Evolutionary conservation across 2,888 invertebrate species (phyloP).

Genomic region (Agrypnus murinus): DNA sequence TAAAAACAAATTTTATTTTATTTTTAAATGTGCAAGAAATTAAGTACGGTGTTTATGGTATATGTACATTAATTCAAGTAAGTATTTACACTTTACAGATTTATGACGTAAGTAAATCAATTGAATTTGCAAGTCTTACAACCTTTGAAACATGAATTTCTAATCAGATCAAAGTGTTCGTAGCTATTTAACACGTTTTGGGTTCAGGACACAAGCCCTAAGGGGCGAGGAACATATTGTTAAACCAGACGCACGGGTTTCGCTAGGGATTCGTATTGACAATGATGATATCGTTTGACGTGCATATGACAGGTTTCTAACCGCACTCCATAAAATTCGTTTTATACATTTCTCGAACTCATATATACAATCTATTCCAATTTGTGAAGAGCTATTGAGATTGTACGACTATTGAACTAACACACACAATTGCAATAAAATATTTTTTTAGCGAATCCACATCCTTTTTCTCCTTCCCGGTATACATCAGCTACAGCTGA

Average conservation of each 20-base stretch:
- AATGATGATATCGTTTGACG: slow-evolving; percentile 48
- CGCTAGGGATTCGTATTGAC: slow-evolving; percentile 43
- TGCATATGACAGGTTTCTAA: slow-evolving; percentile 49
- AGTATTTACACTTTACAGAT: too few relatives aligned
- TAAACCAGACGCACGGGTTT: slow-evolving; percentile 23
- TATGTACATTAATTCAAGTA: too few relatives aligned
- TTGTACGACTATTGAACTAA: slow-evolving; percentile 33
- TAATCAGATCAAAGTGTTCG: slow-evolving; percentile 16
- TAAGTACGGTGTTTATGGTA: too few relatives aligned
- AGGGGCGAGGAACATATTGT: slow-evolving; percentile 31
- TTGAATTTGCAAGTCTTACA: background rate
- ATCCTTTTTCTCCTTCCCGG: too few relatives aligned
- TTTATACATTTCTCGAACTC: slow-evolving; percentile 45
- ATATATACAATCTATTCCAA: slow-evolving; percentile 41
- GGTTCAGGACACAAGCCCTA: slow-evolving; percentile 7
- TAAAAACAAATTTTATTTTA: too few relatives aligned
- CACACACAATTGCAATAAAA: slow-evolving; percentile 37
- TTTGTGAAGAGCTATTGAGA: slow-evolving; percentile 44
- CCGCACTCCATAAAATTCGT: slow-evolving; percentile 41
- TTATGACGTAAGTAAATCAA: too few relatives aligned
- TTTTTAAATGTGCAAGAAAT: too few relatives aligned
- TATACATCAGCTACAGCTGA: too few relatives aligned
- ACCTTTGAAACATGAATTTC: background rate
- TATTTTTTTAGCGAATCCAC: slow-evolving; percentile 24
- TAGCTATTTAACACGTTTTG: slow-evolving; percentile 17